Evolutionary conservation across 1,140 invertebrate genomes (phyloP), one percentile per base, ranked within the genome.

Genomic region (Meloidogyne chitwoodi): DNA sequence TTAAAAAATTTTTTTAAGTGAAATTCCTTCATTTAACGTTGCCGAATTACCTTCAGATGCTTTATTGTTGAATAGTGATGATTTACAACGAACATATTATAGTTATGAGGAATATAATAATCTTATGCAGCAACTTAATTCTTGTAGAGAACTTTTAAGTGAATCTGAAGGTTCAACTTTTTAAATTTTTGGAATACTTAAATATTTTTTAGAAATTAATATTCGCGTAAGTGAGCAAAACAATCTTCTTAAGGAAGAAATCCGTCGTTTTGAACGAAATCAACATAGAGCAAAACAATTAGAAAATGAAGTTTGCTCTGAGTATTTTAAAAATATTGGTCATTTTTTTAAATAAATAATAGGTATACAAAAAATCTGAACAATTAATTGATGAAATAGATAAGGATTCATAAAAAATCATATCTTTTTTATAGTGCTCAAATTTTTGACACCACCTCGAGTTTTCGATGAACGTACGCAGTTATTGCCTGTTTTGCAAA

Each of bases 251-350:
- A 80, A 80, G 29, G 69, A 79, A 41, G 79, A 80, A 74, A 79
- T 80, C 22, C 80, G 79, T n/a, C 74, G 80, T 2, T 41, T 66
- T 24, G 80, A 82, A 26, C 27, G 75, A 19, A 74, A 77, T 44
- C 63, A 80, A 14, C 68, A 82, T 27, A 44, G 79, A 24, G 75
- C 56, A 27, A 48, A 80, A 38, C 79, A 80, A 71, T 56, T 79
- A n/a, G 67, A 44, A 12, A 72, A 77, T 29, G 79, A 81, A 29
- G 14, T 73, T 73, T 56, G 71, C 26, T 66, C 48, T 24, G 65
- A 79, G 16, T 80, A 80, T 65, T 73, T 80, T 34, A 80, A 80
- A 44, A 77, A 81, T 72, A 72, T 80, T 34, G 56, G 71, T 73
- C 6, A 34, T 2, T 26, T 19, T 29, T 56, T 56, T 56, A 38